phyloP scores from a whole-genome alignment of 2,113 vertebrate genomes.

The Eidolon helvum region DNA sequence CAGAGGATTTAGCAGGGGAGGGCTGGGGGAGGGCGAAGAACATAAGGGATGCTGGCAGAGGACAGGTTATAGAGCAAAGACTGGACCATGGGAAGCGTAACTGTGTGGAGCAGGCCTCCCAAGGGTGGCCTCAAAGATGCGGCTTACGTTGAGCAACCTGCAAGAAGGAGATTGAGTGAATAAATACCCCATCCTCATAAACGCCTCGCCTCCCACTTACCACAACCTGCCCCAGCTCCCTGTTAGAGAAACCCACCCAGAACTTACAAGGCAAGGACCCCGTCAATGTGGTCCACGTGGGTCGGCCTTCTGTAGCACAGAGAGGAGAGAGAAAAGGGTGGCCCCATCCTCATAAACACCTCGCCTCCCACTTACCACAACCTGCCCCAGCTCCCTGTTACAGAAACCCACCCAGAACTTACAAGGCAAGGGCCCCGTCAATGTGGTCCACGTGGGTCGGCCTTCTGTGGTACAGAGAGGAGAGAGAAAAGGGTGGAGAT shows the following conservation, averaged over 20 bases:
- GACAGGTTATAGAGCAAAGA: not conserved
- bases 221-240: not conserved
- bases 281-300: not conserved
- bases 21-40: not conserved
- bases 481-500: not conserved
- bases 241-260: not conserved
- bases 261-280: not conserved
- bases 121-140: not conserved
- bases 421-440: not conserved
- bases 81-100: not conserved
- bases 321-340: not conserved
- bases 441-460: not conserved
- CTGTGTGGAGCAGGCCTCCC: not conserved
- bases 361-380: not conserved
- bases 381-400: not conserved
- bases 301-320: not conserved
- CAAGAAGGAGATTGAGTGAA: not conserved
- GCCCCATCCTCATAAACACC: too few species aligned
- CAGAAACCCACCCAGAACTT: not conserved
- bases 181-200: not conserved
- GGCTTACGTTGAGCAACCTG: not conserved
- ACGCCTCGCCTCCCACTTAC: not conserved
- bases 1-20: not conserved
- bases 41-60: not conserved
- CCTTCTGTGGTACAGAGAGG: not conserved